Base-by-base conservation (phyloP, 1,140 invertebrate species). In the Euschistus heros region DNA sequence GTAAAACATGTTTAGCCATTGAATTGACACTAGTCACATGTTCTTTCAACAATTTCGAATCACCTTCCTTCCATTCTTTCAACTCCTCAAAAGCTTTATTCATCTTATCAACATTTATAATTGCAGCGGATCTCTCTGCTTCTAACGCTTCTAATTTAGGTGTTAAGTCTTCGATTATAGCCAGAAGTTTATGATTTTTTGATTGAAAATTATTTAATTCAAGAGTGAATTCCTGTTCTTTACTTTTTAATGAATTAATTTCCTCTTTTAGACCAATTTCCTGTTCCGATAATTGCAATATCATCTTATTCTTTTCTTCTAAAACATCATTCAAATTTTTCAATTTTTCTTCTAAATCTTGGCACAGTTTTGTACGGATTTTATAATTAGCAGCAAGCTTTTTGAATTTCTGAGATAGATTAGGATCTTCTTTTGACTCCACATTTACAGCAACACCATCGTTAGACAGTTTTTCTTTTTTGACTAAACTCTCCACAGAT, bases 351-450 rank as follows among this genome's bases (percentile, higher is more conserved):
- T 88, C 84, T 20, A 88, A 73, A 64, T 88, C 85, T 55, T 80
- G 77, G 62, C 82, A 84, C 54, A 82, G 75, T 20, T 76, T 68
- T 0, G 79, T 76, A 72, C 88, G 88, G 69, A 87, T 87, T 71
- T 89, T 89, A 10, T 89, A 76, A 70, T 82, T 87, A 0, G 83
- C 77, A 2, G 86, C 86, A 68, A 86, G 82, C 68, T 88, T 88
- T 69, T 88, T 89, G 73, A 89, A 80, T 74, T 88, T 89, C 62
- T 88, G 26, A 84, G 71, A 62, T 75, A 75, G 3, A 64, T 62
- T 52, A 74, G 72, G 2, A 69, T 63, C 10, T 63, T 70, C 55
- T 55, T 63, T 63, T 3, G 52, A 24, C 30, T 20, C 47, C 4
- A 37, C 13, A 14, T 44, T 30, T 33, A 17, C 17, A 24, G 10